Evolutionary conservation across 2,888 invertebrate genomes (phyloP).

Genomic region (Yponomeuta sedellus): DNA sequence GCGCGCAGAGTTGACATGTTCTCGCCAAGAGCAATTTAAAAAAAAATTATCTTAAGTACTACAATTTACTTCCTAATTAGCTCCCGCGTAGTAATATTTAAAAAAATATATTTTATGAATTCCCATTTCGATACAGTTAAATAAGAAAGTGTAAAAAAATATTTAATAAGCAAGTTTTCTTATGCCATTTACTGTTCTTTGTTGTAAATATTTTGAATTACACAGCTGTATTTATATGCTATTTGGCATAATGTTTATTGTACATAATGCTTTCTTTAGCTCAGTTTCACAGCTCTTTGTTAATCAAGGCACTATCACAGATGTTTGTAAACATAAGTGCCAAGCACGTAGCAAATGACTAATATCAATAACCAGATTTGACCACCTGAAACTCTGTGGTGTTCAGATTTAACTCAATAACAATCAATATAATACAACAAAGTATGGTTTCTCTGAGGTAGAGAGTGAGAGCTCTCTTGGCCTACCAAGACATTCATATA

Average conservation of each 20-base stretch:
- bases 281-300: background rate
- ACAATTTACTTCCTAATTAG: background rate
- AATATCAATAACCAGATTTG: background rate
- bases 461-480: too few species aligned
- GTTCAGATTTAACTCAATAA: background rate
- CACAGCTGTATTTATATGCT: background rate
- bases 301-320: background rate
- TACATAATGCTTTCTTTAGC: background rate
- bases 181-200: background rate
- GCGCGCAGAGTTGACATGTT: too few species aligned
- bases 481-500: too few species aligned
- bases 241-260: background rate
- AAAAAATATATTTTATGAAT: too few species aligned
- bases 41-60: background rate
- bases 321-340: background rate
- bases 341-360: background rate
- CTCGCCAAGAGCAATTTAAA: too few species aligned
- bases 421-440: background rate
- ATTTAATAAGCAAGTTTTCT: too few species aligned
- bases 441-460: too few species aligned
- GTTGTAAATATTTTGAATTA: background rate
- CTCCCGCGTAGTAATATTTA: too few species aligned
- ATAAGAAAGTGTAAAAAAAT: too few species aligned
- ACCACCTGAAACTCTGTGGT: background rate
- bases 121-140: too few species aligned